phyloP scores from a whole-genome alignment of 2,888 invertebrate genomes.

The Macrosoma leucophasiata region DNA sequence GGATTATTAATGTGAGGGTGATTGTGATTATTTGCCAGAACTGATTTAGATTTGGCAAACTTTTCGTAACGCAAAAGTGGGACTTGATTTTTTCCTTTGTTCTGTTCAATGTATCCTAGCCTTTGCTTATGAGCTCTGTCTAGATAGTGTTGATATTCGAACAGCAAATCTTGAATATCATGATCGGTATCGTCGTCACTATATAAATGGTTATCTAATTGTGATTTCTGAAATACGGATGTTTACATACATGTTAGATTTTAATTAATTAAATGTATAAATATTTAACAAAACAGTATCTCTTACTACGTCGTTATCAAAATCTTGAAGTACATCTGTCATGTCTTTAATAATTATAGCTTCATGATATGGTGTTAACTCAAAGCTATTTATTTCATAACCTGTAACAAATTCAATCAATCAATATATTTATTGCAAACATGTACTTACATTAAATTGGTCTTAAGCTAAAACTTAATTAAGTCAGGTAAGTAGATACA shows the following conservation, averaged over 20 bases:
- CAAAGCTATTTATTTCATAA: constrained; percentile 45
- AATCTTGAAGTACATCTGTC: constrained; percentile 57
- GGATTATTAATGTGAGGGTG: constrained; percentile 30
- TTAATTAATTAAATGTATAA: constrained; percentile 1
- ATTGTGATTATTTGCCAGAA: constrained; percentile 30
- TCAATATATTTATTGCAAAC: too few relatives aligned
- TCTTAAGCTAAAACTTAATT: too few relatives aligned
- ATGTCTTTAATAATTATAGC: constrained; percentile 60
- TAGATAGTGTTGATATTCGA: constrained; percentile 59
- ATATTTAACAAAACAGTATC: too few relatives aligned
- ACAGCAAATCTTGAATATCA: constrained; percentile 52
- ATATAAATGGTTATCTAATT: constrained; percentile 35
- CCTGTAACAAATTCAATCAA: constrained; percentile 31
- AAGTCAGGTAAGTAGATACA: too few relatives aligned
- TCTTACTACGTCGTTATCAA: constrained; percentile 52
- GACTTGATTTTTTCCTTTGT: constrained; percentile 56
- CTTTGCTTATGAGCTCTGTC: constrained; percentile 60
- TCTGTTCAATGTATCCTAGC: constrained; percentile 44
- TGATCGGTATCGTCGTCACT: constrained; percentile 58
- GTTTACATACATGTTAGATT: not conserved
- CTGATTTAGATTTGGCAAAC: constrained; percentile 40
- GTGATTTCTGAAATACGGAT: constrained; percentile 41
- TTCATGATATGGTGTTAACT: constrained; percentile 52
- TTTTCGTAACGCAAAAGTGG: constrained; percentile 48
- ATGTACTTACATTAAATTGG: too few relatives aligned